Conservation (phyloP, 2,113 vertebrate species). For the Vidua macroura region DNA sequence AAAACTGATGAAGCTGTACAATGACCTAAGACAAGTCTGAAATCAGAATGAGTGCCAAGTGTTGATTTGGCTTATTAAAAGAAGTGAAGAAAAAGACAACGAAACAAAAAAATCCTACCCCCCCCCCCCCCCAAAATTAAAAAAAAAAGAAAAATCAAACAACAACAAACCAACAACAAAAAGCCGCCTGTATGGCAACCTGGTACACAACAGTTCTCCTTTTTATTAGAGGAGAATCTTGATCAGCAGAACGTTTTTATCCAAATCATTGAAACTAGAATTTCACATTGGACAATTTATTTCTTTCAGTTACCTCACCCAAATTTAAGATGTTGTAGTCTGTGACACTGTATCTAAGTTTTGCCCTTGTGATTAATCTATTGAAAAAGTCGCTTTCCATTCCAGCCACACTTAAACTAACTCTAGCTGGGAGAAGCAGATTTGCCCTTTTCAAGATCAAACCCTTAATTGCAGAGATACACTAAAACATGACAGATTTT, state of each 20-base stretch:
- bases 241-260: not conserved
- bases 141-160: not conserved
- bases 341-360: not conserved
- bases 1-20: slow-evolving; percentile 6
- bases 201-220: not conserved
- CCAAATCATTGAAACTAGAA: not conserved
- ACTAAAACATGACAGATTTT: not conserved
- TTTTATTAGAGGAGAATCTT: not conserved
- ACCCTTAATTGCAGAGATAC: not conserved
- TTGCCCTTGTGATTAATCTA: not conserved
- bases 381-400: not conserved
- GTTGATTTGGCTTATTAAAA: not conserved
- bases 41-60: not conserved
- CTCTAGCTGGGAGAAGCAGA: not conserved
- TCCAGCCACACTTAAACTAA: not conserved
- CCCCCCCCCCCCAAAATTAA: not conserved
- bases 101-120: not conserved
- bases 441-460: not conserved
- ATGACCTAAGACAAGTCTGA: not conserved
- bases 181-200: not conserved
- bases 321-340: not conserved
- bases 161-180: not conserved
- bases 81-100: not conserved
- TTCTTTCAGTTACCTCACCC: not conserved
- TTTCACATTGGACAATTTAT: not conserved